These are phyloP conservation scores for Tichodroma muraria DNA, from an alignment of 2,113 vertebrate genomes.

Conservation along the genomic window DNA sequence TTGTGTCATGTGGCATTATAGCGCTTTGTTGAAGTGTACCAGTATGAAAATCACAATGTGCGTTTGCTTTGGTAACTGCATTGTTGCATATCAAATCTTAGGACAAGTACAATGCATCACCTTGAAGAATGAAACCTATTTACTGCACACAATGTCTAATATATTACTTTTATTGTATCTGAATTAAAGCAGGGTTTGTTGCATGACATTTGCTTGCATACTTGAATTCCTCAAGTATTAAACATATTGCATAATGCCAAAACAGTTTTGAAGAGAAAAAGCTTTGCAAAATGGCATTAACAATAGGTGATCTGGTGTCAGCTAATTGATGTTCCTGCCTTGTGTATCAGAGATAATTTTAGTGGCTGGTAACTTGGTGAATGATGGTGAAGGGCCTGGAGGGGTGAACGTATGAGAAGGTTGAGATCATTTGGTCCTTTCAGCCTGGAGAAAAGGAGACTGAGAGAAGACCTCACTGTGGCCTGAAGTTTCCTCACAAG, in stretches of 20 bases:
- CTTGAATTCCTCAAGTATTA: background rate
- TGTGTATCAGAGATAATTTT: background rate
- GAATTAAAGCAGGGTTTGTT: background rate
- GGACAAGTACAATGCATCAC: background rate
- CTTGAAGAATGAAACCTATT: background rate
- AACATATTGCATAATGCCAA: background rate
- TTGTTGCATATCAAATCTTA: background rate
- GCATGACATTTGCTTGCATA: background rate
- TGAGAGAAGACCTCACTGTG: background rate
- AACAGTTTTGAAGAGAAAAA: background rate
- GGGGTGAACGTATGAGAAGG: background rate
- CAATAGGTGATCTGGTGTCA: background rate
- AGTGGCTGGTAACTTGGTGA: background rate
- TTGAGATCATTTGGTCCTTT: background rate
- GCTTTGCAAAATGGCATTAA: background rate
- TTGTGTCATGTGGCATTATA: background rate
- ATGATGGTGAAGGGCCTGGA: background rate
- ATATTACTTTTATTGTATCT: background rate
- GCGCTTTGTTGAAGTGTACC: background rate
- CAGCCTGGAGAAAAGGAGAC: background rate
- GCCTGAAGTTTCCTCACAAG: background rate
- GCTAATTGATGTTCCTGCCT: background rate
- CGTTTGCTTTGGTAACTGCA: background rate
- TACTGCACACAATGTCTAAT: background rate
- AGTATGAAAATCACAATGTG: background rate